Conservation (phyloP, 2,797 vertebrate species). For the Sebastes iracundus region DNA sequence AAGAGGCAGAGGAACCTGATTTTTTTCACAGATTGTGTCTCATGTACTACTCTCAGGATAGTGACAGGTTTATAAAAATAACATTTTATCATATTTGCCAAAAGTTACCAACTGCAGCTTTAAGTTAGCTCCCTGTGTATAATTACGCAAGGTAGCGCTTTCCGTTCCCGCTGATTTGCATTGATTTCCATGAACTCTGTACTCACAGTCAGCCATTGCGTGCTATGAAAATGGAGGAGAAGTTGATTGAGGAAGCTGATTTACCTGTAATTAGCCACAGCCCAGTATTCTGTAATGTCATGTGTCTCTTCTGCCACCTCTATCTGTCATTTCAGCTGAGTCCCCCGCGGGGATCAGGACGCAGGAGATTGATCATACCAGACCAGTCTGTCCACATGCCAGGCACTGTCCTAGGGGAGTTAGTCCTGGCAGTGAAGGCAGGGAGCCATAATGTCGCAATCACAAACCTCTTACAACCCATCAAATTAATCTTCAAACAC, state of each 20-base stretch:
- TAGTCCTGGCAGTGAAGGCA: constrained; percentile 72
- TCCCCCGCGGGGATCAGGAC: accelerated
- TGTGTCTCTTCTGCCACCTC: neutral
- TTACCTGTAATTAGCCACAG: neutral
- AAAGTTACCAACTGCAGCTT: neutral
- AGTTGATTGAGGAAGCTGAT: neutral
- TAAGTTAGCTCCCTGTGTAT: neutral
- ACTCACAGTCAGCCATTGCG: neutral
- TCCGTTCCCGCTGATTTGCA: neutral
- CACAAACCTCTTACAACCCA: constrained; percentile 61
- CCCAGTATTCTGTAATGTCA: neutral
- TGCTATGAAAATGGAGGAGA: neutral
- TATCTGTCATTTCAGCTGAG: constrained; percentile 9
- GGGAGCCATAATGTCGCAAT: constrained; percentile 48
- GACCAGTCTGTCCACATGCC: neutral
- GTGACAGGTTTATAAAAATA: neutral
- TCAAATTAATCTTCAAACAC: constrained; percentile 69
- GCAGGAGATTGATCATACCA: accelerated
- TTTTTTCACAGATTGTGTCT: neutral
- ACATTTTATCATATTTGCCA: neutral
- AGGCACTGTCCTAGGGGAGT: constrained; percentile 1
- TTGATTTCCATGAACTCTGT: neutral
- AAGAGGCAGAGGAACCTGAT: neutral
- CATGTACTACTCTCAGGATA: neutral
- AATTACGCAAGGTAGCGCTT: neutral